Conservation (phyloP, 1,140 invertebrate species). For the Drosophila parvula region DNA sequence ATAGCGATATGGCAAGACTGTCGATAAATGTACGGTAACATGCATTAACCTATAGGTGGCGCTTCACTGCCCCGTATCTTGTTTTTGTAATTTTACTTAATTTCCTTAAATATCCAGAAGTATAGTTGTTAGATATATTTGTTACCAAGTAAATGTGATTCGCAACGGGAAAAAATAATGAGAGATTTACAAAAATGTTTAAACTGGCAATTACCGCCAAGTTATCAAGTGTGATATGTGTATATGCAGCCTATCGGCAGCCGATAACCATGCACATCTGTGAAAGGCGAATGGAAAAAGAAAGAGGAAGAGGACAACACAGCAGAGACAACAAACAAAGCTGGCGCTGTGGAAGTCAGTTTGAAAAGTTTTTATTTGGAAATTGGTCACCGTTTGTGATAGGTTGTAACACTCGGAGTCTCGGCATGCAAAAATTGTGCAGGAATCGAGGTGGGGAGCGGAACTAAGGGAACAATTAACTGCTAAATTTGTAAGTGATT, state of each 20-base stretch:
- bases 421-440: not conserved
- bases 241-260: not conserved
- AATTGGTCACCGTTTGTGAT: slow-evolving; percentile 7
- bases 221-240: too few relatives aligned
- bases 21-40: too few relatives aligned
- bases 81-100: too few relatives aligned
- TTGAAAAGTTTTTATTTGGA: slow-evolving; percentile 26
- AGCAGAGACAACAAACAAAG: slow-evolving; percentile 47
- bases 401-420: slow-evolving; percentile 10
- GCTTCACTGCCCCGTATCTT: not conserved
- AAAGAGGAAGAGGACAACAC: slow-evolving; percentile 2
- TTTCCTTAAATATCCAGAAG: not conserved
- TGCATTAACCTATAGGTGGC: not conserved
- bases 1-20: not conserved
- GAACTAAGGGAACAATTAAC: slow-evolving; percentile 5
- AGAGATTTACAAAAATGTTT: not conserved
- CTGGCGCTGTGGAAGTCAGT: slow-evolving; percentile 29
- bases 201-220: not conserved
- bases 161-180: not conserved
- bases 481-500: slow-evolving; percentile 30
- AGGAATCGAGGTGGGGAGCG: not conserved
- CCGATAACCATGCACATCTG: slow-evolving; percentile 15
- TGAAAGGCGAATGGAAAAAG: not conserved
- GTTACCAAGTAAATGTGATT: not conserved
- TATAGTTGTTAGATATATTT: not conserved